Percentiles rank a stretch among this genome's conserved stretches.
These are phyloP conservation scores for Acleris cristana DNA, from an alignment of 2,888 invertebrate species.

Conservation along the genomic window DNA sequence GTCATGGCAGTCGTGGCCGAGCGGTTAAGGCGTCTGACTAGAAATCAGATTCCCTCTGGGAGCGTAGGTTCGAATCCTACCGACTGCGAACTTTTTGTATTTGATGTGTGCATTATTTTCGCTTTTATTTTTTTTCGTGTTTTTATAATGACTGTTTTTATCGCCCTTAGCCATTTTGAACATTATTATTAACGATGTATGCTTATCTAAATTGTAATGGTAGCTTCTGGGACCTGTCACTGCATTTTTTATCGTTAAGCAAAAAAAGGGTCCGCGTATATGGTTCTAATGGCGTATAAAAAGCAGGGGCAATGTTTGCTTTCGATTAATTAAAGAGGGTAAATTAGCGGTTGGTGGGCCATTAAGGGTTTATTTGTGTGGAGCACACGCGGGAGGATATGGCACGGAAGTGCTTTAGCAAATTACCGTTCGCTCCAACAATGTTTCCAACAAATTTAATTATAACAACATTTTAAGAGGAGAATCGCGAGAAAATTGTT, in stretches of 20 bases:
- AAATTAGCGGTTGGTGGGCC: constrained; percentile 49
- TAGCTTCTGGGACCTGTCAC: constrained; percentile 38
- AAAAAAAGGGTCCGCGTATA: constrained; percentile 44
- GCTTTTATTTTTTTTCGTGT: constrained; percentile 34
- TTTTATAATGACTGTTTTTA: constrained; percentile 51
- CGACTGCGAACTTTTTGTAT: constrained; percentile 85
- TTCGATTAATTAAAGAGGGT: constrained; percentile 55
- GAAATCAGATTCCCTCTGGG: constrained; percentile 96
- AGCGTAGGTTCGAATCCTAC: constrained; percentile 96
- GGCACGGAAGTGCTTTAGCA: constrained; percentile 42
- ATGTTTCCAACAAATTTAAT: constrained; percentile 11
- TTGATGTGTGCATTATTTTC: background rate
- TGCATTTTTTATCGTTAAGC: constrained; percentile 39
- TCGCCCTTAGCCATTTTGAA: constrained; percentile 48
- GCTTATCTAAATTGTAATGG: constrained; percentile 35
- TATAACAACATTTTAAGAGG: background rate
- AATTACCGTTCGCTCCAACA: constrained; percentile 29
- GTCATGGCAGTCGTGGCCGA: constrained; percentile 35
- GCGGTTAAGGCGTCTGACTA: constrained; percentile 95
- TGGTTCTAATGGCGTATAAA: constrained; percentile 50
- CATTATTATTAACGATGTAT: constrained; percentile 29
- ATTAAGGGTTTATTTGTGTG: constrained; percentile 51
- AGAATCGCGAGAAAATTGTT: constrained; percentile 5
- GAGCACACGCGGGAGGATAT: constrained; percentile 40
- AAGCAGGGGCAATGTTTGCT: constrained; percentile 46